Evolutionary conservation across 1,140 invertebrate genomes (phyloP).

Genomic region (Drosophila subpulchrella): DNA sequence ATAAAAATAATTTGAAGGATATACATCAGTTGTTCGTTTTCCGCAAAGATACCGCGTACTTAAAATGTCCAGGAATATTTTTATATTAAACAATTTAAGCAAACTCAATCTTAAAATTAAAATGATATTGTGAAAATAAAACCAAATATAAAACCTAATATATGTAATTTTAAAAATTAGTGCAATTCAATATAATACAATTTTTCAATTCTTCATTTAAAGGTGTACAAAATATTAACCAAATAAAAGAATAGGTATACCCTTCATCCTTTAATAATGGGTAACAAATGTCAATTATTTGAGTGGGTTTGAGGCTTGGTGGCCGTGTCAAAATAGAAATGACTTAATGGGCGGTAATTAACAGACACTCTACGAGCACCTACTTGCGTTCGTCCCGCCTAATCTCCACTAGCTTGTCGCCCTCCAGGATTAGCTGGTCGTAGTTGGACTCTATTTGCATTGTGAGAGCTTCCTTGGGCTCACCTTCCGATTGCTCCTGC

Average conservation of each 20-base stretch:
- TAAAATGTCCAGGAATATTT: not conserved
- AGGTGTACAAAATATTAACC: too few species aligned
- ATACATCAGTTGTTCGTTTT: not conserved
- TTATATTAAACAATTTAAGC: not conserved
- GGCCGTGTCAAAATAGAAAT: not conserved
- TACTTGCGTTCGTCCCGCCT: conserved; percentile 70
- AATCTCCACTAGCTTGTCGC: conserved; percentile 79
- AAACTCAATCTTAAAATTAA: not conserved
- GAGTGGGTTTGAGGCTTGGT: not conserved
- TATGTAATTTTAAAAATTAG: too few species aligned
- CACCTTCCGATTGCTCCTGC: conserved; percentile 76
- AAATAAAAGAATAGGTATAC: not conserved
- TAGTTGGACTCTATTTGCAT: conserved; percentile 84
- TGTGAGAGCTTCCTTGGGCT: conserved; percentile 76
- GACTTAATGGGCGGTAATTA: conserved; percentile 20
- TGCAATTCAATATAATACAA: too few species aligned
- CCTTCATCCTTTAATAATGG: not conserved
- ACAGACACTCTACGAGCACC: conserved; percentile 5
- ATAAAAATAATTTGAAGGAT: conserved; percentile 13
- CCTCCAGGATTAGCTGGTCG: conserved; percentile 78
- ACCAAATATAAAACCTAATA: too few species aligned
- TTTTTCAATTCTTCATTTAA: too few species aligned
- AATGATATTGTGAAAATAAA: too few species aligned
- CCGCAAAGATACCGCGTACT: conserved; percentile 1
- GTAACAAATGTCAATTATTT: conserved; percentile 16